These are phyloP conservation scores for Pinna nobilis DNA, from an alignment of 1,140 invertebrate species.

Conservation along the genomic window DNA sequence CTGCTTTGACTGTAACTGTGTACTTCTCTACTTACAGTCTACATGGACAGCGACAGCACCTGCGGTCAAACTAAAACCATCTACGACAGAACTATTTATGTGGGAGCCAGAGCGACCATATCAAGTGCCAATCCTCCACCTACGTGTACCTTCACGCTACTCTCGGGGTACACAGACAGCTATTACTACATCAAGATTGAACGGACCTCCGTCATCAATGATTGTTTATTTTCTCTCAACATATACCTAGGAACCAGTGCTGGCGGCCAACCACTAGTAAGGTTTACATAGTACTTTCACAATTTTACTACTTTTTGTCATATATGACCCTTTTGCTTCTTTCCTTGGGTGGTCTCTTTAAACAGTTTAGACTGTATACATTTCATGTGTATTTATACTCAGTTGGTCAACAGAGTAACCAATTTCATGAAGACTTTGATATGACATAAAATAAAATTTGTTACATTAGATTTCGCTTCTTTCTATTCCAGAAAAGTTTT, in stretches of 20 bases:
- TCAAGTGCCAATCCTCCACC: constrained; percentile 50
- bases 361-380: neutral
- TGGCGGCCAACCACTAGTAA: constrained; percentile 44
- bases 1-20: too few species aligned
- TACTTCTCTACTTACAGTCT: too few species aligned
- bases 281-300: constrained; percentile 2
- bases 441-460: neutral
- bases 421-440: neutral
- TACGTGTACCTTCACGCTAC: constrained; percentile 44
- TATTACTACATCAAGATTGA: constrained; percentile 53
- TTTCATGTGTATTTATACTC: neutral
- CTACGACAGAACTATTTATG: constrained; percentile 47
- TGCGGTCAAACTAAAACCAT: constrained; percentile 48
- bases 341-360: neutral
- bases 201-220: constrained; percentile 46
- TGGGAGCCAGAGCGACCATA: constrained; percentile 48
- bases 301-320: neutral
- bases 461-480: neutral
- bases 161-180: constrained; percentile 48
- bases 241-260: constrained; percentile 46
- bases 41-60: constrained; percentile 47
- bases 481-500: constrained; percentile 36
- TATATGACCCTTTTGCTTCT: neutral
- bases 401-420: neutral
- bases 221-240: constrained; percentile 50